A percentile compares a stretch with the other conserved stretches of the same genome.
These are phyloP conservation scores for Pteromalus puparum DNA, from an alignment of 1,140 invertebrate species.

Conservation along the genomic window DNA sequence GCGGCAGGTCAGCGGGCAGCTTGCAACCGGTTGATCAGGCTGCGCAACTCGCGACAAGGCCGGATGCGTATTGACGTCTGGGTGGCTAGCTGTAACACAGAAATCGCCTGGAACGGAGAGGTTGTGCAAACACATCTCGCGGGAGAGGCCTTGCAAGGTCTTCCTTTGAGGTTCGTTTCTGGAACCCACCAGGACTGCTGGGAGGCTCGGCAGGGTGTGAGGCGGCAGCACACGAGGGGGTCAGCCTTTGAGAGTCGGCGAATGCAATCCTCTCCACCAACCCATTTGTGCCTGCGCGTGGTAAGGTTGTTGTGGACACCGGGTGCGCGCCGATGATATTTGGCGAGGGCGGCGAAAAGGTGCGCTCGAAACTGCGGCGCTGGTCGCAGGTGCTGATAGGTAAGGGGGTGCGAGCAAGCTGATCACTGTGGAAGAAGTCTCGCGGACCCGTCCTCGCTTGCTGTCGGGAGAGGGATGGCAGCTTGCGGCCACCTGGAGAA, in stretches of 20 bases:
- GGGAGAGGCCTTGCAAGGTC: constrained; percentile 52
- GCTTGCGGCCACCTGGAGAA: constrained; percentile 3
- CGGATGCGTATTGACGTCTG: constrained; percentile 24
- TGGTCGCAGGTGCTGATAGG: constrained; percentile 24
- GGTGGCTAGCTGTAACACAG: constrained; percentile 54
- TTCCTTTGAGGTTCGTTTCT: constrained; percentile 54
- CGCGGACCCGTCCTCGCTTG: neutral
- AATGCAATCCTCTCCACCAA: constrained; percentile 64
- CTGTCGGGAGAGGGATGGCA: neutral
- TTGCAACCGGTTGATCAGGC: neutral
- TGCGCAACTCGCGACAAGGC: constrained; percentile 49
- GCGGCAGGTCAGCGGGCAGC: neutral
- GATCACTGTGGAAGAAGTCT: constrained; percentile 56
- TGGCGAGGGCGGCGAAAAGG: constrained; percentile 27
- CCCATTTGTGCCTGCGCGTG: constrained; percentile 63
- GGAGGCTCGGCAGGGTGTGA: constrained; percentile 58
- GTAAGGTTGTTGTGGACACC: constrained; percentile 51
- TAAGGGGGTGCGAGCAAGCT: constrained; percentile 58
- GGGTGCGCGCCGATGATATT: neutral
- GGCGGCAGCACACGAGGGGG: constrained; percentile 58
- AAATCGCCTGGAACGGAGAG: too few species aligned
- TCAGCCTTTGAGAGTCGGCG: constrained; percentile 61
- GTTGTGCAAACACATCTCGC: constrained; percentile 54
- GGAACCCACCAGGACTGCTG: constrained; percentile 64
- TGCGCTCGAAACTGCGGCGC: constrained; percentile 28